phyloP scores from a whole-genome alignment of 2,888 invertebrate species.

The Lochmaea capreae region DNA sequence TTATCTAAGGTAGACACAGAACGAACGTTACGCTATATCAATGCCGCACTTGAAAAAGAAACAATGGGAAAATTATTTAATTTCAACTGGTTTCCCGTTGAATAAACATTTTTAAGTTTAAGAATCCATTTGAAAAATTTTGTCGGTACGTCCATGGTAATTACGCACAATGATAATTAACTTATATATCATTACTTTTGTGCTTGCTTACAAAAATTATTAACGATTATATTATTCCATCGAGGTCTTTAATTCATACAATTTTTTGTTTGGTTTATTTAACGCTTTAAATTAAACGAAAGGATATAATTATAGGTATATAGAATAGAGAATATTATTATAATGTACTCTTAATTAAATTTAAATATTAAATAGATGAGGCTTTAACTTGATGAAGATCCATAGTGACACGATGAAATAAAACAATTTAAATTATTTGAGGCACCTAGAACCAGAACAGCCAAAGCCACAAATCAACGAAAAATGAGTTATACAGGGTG shows the following conservation, averaged over 20 bases:
- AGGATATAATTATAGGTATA: background rate
- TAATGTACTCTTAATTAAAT: too few species aligned
- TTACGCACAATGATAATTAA: background rate
- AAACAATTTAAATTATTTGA: too few species aligned
- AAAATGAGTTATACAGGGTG: too few species aligned
- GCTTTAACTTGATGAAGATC: too few species aligned
- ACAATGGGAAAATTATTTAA: background rate
- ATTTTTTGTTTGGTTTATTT: background rate
- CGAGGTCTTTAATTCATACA: background rate
- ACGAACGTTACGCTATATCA: conserved; percentile 27
- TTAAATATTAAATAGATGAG: too few species aligned
- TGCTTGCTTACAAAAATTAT: background rate
- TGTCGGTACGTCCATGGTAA: background rate
- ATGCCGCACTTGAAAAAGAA: background rate
- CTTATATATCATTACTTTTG: background rate
- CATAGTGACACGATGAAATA: too few species aligned
- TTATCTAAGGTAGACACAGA: conserved; percentile 37
- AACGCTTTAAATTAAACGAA: background rate
- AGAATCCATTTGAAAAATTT: background rate
- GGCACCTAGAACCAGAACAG: too few species aligned
- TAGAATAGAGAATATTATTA: background rate
- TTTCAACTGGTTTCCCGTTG: too few species aligned
- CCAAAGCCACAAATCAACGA: too few species aligned
- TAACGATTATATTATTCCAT: background rate
- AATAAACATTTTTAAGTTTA: background rate